Evolutionary conservation across 2,888 invertebrate species (phyloP).

Genomic region (Drosophila lutescens): DNA sequence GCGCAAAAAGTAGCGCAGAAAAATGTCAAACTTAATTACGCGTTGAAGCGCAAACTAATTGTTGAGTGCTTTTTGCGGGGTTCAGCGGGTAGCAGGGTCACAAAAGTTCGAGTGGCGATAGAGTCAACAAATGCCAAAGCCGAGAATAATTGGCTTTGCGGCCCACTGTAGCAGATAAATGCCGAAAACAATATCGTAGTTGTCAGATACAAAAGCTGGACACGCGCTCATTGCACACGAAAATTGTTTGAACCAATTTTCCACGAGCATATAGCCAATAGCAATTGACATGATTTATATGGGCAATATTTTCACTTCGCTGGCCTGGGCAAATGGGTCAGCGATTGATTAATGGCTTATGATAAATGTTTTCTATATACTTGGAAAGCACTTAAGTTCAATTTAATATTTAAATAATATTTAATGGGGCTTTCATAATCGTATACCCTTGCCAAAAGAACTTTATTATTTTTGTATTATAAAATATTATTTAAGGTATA

Average conservation of each 20-base stretch:
- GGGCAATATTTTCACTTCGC: constrained; percentile 41
- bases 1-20: constrained; percentile 71
- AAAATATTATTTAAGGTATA: too few relatives aligned
- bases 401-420: not conserved
- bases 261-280: constrained; percentile 24
- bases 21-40: constrained; percentile 75
- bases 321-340: constrained; percentile 49
- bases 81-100: constrained; percentile 15
- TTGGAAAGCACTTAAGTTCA: not conserved
- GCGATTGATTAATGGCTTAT: constrained; percentile 39
- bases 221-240: constrained; percentile 56
- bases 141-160: constrained; percentile 53
- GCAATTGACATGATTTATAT: constrained; percentile 62
- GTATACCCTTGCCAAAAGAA: too few relatives aligned
- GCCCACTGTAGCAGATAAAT: constrained; percentile 42
- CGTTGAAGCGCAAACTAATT: constrained; percentile 77
- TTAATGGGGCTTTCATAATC: too few relatives aligned
- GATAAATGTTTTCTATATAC: constrained; percentile 17
- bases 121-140: constrained; percentile 32
- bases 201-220: constrained; percentile 50
- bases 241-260: constrained; percentile 52
- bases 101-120: constrained; percentile 42
- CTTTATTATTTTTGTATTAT: too few relatives aligned
- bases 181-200: constrained; percentile 35
- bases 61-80: constrained; percentile 15